Conservation (phyloP, 2,888 invertebrate species). For the Spodoptera picta region DNA sequence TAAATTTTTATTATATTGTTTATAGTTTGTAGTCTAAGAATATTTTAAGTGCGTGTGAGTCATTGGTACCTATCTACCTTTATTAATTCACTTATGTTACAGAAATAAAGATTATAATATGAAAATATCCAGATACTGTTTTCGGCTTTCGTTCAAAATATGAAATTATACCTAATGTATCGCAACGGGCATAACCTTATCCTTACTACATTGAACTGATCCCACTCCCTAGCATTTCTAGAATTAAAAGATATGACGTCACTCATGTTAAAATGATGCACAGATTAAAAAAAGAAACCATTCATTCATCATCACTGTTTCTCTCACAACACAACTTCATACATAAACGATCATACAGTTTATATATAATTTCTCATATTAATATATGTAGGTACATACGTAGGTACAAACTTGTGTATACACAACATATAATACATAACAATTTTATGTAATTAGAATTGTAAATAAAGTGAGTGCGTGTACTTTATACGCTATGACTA, state of each 20-base stretch:
- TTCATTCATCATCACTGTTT: no score
- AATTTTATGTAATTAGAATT: slow-evolving; percentile 30
- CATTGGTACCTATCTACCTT: neutral
- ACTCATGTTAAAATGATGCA: no score
- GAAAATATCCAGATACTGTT: no score
- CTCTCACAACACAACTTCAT: no score
- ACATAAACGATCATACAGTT: neutral
- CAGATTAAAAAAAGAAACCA: no score
- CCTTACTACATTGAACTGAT: no score
- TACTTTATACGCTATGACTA: neutral
- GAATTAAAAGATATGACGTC: no score
- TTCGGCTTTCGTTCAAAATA: no score
- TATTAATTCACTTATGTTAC: neutral
- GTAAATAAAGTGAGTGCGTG: slow-evolving; percentile 4
- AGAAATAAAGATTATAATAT: neutral
- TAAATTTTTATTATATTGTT: slow-evolving; percentile 33
- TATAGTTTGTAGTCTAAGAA: slow-evolving; percentile 8
- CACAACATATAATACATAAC: slow-evolving; percentile 16
- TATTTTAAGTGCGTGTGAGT: slow-evolving; percentile 4
- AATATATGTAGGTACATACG: neutral
- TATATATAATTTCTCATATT: slow-evolving; percentile 3
- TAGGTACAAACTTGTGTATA: neutral
- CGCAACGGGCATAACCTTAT: no score
- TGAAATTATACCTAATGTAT: no score
- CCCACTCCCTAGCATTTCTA: no score